Evolutionary conservation across 2,113 vertebrate species (phyloP).

Genomic region (Sturnus vulgaris): DNA sequence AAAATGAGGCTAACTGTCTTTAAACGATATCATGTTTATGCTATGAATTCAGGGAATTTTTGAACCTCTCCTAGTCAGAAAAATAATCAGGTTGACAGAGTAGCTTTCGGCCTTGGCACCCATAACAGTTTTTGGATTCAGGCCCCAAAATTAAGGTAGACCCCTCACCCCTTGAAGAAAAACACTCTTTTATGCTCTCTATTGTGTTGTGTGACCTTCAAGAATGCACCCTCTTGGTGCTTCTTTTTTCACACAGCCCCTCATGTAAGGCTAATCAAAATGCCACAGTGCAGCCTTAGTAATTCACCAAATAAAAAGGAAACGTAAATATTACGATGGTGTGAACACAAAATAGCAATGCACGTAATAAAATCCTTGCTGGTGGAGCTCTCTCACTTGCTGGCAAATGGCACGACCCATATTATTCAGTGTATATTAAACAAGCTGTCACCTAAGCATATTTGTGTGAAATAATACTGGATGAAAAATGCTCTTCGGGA

Average conservation of each 20-base stretch:
- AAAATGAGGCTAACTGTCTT: background rate
- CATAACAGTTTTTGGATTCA: background rate
- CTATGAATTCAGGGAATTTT: background rate
- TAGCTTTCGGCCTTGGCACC: background rate
- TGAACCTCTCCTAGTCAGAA: background rate
- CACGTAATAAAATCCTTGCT: conserved; percentile 11
- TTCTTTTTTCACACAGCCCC: background rate
- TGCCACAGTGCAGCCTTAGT: background rate
- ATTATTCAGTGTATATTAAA: conserved; percentile 71
- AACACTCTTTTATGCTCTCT: background rate
- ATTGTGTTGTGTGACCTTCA: background rate
- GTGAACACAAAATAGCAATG: background rate
- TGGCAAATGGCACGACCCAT: conserved; percentile 61
- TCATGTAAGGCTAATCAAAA: background rate
- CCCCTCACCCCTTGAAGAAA: background rate
- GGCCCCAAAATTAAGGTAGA: background rate
- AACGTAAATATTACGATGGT: background rate
- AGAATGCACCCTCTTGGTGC: background rate
- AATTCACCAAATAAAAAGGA: background rate
- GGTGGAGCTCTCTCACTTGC: conserved; percentile 37
- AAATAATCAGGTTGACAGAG: background rate
- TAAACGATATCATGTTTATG: background rate
- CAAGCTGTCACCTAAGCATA: conserved; percentile 52
- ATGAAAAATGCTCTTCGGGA: conserved; percentile 32
- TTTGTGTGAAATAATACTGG: conserved; percentile 59